These are phyloP conservation scores for Cladopsammia gracilis DNA, from an alignment of 64 coral and sea anemone species.

Conservation along the genomic window DNA sequence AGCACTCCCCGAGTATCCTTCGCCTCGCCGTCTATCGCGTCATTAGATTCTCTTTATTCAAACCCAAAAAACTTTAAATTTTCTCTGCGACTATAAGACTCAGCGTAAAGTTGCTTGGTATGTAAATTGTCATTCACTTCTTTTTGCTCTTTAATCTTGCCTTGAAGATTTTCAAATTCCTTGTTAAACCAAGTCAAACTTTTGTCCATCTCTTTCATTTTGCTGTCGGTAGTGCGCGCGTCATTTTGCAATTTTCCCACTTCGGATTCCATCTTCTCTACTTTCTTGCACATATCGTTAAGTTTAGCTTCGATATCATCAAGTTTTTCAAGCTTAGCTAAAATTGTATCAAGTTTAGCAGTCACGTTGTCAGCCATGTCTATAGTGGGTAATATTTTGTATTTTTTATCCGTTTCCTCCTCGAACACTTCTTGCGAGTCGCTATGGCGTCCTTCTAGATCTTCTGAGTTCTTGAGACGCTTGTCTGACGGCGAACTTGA, in stretches of 20 bases:
- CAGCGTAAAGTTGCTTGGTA: too few species aligned
- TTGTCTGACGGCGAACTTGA: background rate
- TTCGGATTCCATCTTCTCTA: background rate
- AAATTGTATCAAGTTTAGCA: background rate
- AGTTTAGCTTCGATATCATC: background rate
- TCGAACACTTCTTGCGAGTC: background rate
- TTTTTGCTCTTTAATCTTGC: background rate
- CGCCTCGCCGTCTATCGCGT: background rate
- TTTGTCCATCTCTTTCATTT: too few species aligned
- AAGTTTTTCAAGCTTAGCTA: background rate
- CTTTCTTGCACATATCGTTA: background rate
- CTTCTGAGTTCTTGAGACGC: background rate
- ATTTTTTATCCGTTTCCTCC: background rate
- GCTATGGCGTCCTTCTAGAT: background rate
- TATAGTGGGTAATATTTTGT: background rate
- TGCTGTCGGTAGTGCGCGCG: too few species aligned
- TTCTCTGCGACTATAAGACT: too few species aligned
- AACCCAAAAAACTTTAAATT: too few species aligned
- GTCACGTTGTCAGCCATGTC: background rate
- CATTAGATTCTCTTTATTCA: too few species aligned
- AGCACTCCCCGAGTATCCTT: too few species aligned
- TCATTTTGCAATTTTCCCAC: too few species aligned
- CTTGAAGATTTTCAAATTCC: too few species aligned
- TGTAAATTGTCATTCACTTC: background rate
- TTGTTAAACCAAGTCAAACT: too few species aligned